Conservation (phyloP, 2,888 invertebrate species). For the Cephus runcator region DNA sequence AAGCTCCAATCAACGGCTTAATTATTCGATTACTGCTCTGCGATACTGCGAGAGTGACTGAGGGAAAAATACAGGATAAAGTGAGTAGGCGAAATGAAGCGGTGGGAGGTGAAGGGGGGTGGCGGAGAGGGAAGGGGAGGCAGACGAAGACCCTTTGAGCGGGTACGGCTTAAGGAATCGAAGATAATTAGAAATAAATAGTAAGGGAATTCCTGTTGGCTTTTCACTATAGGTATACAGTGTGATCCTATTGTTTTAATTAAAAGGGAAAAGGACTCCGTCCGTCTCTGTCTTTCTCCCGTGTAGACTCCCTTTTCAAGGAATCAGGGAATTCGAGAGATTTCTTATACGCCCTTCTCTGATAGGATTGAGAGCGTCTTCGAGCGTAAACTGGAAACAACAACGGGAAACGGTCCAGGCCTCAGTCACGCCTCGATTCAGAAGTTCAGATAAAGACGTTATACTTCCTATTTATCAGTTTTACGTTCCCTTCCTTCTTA, state of each 20-base stretch:
- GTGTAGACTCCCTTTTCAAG: not conserved
- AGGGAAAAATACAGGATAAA: not conserved
- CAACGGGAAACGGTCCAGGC: conserved; percentile 55
- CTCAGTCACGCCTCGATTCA: conserved; percentile 57
- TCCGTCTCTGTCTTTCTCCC: conserved; percentile 7
- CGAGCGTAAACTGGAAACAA: conserved; percentile 62
- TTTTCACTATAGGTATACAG: conserved; percentile 37
- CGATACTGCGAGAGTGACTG: not conserved
- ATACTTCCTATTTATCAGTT: conserved; percentile 53
- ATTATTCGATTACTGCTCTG: conserved; percentile 61
- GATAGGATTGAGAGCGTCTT: conserved; percentile 61
- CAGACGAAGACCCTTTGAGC: conserved; percentile 10
- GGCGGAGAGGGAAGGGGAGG: conserved; percentile 15
- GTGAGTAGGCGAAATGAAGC: conserved; percentile 15
- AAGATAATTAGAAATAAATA: conserved; percentile 66
- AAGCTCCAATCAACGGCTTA: conserved; percentile 65
- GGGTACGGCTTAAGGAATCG: conserved; percentile 55
- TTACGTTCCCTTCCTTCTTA: conserved; percentile 46
- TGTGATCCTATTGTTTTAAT: conserved; percentile 62
- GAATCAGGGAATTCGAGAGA: not conserved
- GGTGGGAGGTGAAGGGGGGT: conserved; percentile 19
- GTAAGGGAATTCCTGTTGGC: conserved; percentile 32
- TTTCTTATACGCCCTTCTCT: conserved; percentile 41
- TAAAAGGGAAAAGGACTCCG: conserved; percentile 43
- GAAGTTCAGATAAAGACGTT: conserved; percentile 59